phyloP scores from a whole-genome alignment of 2,888 invertebrate species.

The Protophormia terraenovae region DNA sequence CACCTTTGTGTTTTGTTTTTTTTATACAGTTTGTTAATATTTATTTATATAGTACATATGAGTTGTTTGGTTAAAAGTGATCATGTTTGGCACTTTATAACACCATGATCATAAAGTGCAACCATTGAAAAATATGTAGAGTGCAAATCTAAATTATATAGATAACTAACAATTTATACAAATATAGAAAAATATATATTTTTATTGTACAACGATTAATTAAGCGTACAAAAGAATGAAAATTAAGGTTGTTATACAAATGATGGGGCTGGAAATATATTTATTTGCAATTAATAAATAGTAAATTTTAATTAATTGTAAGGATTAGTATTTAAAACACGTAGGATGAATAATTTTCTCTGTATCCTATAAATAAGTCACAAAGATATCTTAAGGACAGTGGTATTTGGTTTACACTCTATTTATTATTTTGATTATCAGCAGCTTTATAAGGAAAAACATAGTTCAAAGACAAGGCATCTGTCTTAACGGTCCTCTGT shows the following conservation, averaged over 20 bases:
- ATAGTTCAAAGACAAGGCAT: too few species aligned
- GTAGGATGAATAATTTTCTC: not conserved
- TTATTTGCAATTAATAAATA: constrained; percentile 2
- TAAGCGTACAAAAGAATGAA: not conserved
- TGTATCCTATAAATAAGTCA: too few species aligned
- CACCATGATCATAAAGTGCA: constrained; percentile 41
- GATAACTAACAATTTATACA: constrained; percentile 59
- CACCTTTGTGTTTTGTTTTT: constrained; percentile 11
- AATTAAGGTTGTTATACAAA: not conserved
- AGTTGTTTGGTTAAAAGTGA: constrained; percentile 47
- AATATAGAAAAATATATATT: constrained; percentile 47
- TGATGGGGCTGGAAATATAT: constrained; percentile 11
- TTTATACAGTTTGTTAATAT: not conserved
- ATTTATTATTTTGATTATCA: too few species aligned
- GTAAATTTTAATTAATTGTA: constrained; percentile 19
- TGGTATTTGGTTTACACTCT: too few species aligned
- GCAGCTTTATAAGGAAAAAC: too few species aligned
- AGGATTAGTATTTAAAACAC: not conserved
- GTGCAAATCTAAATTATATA: constrained; percentile 53
- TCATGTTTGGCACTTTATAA: constrained; percentile 66
- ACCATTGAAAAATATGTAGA: constrained; percentile 41
- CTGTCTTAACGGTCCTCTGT: too few species aligned
- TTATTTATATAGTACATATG: constrained; percentile 1
- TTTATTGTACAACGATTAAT: constrained; percentile 25
- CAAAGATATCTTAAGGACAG: too few species aligned